Evolutionary conservation across 2,888 invertebrate species (phyloP), one percentile per base, ranked within the genome.

Genomic region (Gastrophysa polygoni): DNA sequence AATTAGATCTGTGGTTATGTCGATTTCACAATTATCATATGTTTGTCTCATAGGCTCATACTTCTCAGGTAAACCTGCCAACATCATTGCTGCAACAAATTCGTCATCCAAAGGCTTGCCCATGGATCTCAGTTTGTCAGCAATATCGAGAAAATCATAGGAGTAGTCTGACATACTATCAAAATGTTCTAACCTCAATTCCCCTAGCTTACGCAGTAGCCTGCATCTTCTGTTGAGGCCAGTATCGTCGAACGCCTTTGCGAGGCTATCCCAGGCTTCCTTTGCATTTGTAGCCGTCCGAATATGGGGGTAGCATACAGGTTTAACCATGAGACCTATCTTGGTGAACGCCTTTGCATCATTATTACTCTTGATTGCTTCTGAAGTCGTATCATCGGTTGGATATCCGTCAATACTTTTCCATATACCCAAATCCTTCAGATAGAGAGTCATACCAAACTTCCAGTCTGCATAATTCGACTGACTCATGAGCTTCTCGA

Each of bases 1-100:
- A 1, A 62, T 49, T 46, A 51, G 50, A 38, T 64, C 64, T 18
- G 46, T 57, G 1, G 64, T 50, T 2, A 64, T 64, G 16, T 49
- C 21, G 5, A 17, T 17, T 5, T 18, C 57, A 4, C 58, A 61
- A 55, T 46, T 62, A 48, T 64, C 61, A 4, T 62, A 17, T 5
- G 64, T 54, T 58, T 61, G 61, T 7, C 57, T 46, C 64, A 64
- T 61, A 1, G 60, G 64, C 10, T 64, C 59, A 60, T 61, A 64
- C 14, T 64, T 57, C 17, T 32, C 20, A 2, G 57, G 28, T 21
- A 64, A 21, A 10, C 60, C 60, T 43, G 49, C 47, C 11, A 64
- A 38, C 57, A 61, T 38, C 24, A 61, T 57, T 3, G 46, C 57
- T 1, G 55, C 61, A 20, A 61, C 11, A 20, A 57, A 58, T 32